These are phyloP conservation scores for Sebastes minor DNA, from an alignment of 2,797 vertebrate species.

Conservation along the genomic window DNA sequence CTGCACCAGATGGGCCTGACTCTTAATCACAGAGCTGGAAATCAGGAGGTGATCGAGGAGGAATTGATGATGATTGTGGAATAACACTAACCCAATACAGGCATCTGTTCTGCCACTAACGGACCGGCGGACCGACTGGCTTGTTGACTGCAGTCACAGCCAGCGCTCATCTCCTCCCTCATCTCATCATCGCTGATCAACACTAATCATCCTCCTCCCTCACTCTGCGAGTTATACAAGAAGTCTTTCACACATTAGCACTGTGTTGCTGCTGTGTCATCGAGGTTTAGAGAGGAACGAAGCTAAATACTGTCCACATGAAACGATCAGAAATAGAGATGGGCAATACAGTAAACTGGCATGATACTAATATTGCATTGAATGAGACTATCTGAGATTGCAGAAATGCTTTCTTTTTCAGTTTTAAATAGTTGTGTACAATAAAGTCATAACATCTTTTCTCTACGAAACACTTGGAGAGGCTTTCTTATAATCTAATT, in stretches of 20 bases:
- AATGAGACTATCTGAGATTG: background rate
- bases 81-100: conserved; percentile 77
- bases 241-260: conserved; percentile 54
- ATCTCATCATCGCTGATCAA: conserved; percentile 66
- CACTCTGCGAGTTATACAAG: conserved; percentile 61
- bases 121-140: conserved; percentile 51
- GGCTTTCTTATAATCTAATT: background rate
- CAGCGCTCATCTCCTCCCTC: conserved; percentile 66
- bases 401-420: background rate
- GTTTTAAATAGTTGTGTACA: background rate
- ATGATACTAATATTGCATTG: background rate
- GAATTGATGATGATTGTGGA: conserved; percentile 83
- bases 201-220: conserved; percentile 64
- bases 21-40: conserved; percentile 83
- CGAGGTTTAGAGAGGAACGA: conserved; percentile 14
- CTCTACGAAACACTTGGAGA: background rate
- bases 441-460: background rate
- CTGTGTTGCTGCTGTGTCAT: conserved; percentile 40
- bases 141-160: conserved; percentile 68
- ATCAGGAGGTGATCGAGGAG: conserved; percentile 80
- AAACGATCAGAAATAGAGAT: conserved; percentile 3
- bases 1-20: conserved; percentile 81
- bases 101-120: conserved; percentile 78
- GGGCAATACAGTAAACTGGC: background rate
- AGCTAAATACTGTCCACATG: background rate